These are phyloP conservation scores for Sebastes oblongus DNA, from an alignment of 2,797 vertebrate genomes.

Conservation along the genomic window DNA sequence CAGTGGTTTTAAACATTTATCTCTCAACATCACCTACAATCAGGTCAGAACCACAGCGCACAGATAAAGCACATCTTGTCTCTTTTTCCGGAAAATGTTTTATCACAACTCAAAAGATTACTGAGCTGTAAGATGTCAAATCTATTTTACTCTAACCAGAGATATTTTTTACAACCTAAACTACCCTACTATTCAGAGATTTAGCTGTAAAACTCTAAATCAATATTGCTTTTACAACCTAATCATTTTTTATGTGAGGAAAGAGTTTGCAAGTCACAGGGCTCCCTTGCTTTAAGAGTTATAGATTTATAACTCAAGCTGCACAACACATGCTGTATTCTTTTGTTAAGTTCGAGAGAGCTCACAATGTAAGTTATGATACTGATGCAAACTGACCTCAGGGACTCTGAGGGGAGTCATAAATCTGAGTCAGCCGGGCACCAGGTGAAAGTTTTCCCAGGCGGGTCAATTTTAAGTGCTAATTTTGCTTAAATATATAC, in stretches of 20 bases:
- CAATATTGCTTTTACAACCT: neutral
- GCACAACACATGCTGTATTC: slow-evolving; percentile 6
- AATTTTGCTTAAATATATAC: slow-evolving; percentile 21
- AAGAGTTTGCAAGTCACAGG: neutral
- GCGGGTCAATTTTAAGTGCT: slow-evolving; percentile 23
- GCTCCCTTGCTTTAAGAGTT: neutral
- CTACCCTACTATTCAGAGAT: neutral
- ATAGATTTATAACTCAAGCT: neutral
- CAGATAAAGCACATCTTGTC: neutral
- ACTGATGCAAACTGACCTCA: slow-evolving; percentile 24
- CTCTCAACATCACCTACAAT: neutral
- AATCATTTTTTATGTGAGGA: neutral
- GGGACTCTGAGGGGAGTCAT: slow-evolving; percentile 37
- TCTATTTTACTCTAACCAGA: neutral
- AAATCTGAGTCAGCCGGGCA: slow-evolving; percentile 68
- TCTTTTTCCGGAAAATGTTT: neutral
- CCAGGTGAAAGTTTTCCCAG: slow-evolving; percentile 83
- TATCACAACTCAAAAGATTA: neutral
- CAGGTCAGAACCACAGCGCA: neutral
- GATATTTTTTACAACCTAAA: neutral
- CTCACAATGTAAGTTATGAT: slow-evolving; percentile 11
- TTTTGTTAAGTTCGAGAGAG: slow-evolving; percentile 21
- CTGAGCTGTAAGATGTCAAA: neutral
- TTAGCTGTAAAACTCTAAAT: neutral
- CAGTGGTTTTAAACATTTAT: neutral